Conservation (phyloP, 2,797 vertebrate species). For the Sebastes hubbsi region DNA sequence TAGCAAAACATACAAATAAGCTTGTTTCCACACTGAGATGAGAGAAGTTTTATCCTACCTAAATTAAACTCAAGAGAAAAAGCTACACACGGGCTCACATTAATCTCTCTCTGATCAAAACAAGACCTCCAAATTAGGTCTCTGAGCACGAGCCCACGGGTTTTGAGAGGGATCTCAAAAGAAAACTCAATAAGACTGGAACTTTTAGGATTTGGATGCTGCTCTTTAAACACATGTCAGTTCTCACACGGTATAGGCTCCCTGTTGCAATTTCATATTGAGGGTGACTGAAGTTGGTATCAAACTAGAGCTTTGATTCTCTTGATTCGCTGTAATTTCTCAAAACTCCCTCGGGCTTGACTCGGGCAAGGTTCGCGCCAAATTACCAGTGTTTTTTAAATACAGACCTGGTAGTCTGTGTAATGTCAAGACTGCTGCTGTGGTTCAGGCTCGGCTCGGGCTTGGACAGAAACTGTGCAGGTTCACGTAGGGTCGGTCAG, state of each 20-base stretch:
- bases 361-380: no score
- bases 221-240: background rate
- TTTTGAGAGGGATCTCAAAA: background rate
- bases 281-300: background rate
- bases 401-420: no score
- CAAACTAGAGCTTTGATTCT: no score
- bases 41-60: background rate
- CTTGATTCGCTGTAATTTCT: no score
- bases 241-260: background rate
- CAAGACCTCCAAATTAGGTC: background rate
- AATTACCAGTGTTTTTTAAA: no score
- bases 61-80: constrained; percentile 18
- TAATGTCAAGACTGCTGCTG: no score
- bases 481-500: no score
- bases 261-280: background rate
- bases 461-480: no score
- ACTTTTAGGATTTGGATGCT: constrained; percentile 4
- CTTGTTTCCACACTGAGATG: background rate
- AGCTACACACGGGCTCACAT: background rate
- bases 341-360: no score
- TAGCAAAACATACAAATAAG: constrained; percentile 9
- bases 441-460: no score
- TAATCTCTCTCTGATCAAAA: constrained; percentile 2
- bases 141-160: background rate
- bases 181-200: background rate